Conservation (phyloP, 2,888 invertebrate genomes). For the Campoplex nolae region DNA sequence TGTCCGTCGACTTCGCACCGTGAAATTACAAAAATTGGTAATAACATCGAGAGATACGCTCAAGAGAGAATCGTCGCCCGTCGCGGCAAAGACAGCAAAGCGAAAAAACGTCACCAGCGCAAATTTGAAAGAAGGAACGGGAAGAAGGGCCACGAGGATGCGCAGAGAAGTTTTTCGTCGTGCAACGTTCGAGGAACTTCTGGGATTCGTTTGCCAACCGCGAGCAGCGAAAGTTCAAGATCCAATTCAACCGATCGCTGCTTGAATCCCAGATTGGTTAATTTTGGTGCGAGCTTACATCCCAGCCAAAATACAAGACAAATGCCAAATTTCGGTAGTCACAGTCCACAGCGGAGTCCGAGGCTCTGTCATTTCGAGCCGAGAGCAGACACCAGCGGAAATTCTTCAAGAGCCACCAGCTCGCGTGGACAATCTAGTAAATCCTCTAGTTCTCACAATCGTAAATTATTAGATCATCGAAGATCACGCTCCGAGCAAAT, state of each 20-base stretch:
- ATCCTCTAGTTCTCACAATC: constrained; percentile 74
- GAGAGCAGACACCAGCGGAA: constrained; percentile 63
- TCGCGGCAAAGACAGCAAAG: constrained; percentile 76
- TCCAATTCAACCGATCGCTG: constrained; percentile 82
- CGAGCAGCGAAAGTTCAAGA: constrained; percentile 81
- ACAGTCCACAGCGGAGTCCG: constrained; percentile 81
- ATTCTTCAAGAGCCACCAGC: constrained; percentile 56
- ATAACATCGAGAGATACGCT: constrained; percentile 77
- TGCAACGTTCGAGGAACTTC: constrained; percentile 50
- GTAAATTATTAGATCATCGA: constrained; percentile 80
- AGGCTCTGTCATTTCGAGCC: constrained; percentile 82
- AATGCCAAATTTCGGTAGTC: constrained; percentile 82
- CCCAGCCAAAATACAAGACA: constrained; percentile 82
- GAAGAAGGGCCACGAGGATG: constrained; percentile 68
- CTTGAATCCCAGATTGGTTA: constrained; percentile 77
- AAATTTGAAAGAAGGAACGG: constrained; percentile 76
- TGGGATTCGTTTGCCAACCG: constrained; percentile 64
- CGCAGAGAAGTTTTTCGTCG: constrained; percentile 58
- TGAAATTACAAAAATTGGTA: constrained; percentile 78
- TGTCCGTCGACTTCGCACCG: constrained; percentile 77
- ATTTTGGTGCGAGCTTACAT: constrained; percentile 81
- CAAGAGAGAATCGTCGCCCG: constrained; percentile 75
- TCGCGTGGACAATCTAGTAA: constrained; percentile 67
- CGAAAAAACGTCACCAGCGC: constrained; percentile 77
- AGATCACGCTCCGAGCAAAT: constrained; percentile 81